These are phyloP conservation scores for Pseudanteris insignis DNA, from an alignment of 2,888 invertebrate genomes.

Conservation along the genomic window DNA sequence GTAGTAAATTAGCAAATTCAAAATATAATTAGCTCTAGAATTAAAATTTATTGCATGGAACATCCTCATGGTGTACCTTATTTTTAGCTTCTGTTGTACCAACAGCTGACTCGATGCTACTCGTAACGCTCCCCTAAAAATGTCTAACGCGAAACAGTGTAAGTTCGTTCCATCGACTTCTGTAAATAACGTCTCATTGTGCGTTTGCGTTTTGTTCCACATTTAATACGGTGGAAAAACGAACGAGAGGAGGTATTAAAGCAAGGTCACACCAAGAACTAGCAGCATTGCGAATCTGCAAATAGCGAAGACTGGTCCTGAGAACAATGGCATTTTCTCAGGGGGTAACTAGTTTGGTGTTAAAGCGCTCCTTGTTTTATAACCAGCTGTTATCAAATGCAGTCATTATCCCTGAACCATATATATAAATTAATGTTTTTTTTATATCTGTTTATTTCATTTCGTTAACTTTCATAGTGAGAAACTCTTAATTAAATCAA, in stretches of 20 bases:
- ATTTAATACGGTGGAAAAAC: conserved; percentile 22
- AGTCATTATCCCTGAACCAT: conserved; percentile 11
- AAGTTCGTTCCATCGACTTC: conserved; percentile 19
- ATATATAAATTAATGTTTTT: neutral
- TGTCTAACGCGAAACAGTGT: conserved; percentile 14
- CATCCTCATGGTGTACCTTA: too few relatives aligned
- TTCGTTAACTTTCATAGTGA: too few relatives aligned
- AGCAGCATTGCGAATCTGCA: conserved; percentile 38
- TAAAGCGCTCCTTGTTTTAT: conserved; percentile 33
- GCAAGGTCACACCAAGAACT: conserved; percentile 28
- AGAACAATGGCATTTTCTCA: conserved; percentile 37
- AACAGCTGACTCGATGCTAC: too few relatives aligned
- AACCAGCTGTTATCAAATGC: conserved; percentile 38
- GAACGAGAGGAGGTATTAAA: conserved; percentile 14
- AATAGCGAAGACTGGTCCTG: conserved; percentile 30
- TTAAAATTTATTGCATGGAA: too few relatives aligned
- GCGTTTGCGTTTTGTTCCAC: conserved; percentile 25
- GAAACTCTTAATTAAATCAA: too few relatives aligned
- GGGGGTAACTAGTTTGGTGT: conserved; percentile 33
- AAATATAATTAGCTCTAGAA: too few relatives aligned
- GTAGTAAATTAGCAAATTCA: too few relatives aligned
- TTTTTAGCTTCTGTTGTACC: conserved; percentile 1
- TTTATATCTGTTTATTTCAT: too few relatives aligned
- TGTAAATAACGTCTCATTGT: conserved; percentile 32
- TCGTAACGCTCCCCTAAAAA: neutral